Evolutionary conservation across 30 jellyfish, hydroid and myxozoan genomes (phyloP), one percentile per base, ranked within the genome.

Genomic region (Catostylus mosaicus): DNA sequence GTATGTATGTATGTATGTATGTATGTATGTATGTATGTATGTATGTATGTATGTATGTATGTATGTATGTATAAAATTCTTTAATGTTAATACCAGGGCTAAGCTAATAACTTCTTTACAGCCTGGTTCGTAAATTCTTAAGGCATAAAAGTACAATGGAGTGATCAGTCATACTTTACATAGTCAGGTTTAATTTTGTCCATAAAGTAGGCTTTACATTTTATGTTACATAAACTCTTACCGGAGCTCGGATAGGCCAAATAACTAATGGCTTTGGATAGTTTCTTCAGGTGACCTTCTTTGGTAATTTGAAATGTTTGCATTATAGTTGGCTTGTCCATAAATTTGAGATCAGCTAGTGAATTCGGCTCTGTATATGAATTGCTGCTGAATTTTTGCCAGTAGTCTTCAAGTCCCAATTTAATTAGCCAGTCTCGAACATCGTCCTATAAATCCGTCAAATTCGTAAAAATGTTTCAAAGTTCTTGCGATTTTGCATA

Each of bases 181-280:
- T n/a, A n/a, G n/a, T n/a, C n/a, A n/a, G n/a, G n/a, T n/a, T n/a
- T n/a, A n/a, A n/a, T n/a, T n/a, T n/a, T n/a, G n/a, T n/a, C n/a
- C n/a, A n/a, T n/a, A n/a, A n/a, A n/a, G n/a, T n/a, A n/a, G n/a
- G n/a, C n/a, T 20, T 8, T 3, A 52, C 6, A 27, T 3, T 14
- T 16, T n/a, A 73, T 11, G 26, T 23, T 34, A n/a, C 63, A 4
- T 6, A 5, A 18, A 50, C 20, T 3, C 95, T 19, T 32, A 93
- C 98, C 97, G 30, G 96, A 84, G 40, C 90, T 93, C 10, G 98
- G 98, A 75, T 93, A 93, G 22, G 93, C 89, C 80, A 93, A 75
- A 45, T 81, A 87, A 30, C 74, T 47, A 59, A 93, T 86, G 16
- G 97, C 98, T 33, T 88, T 86, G 20, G 80, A 75, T n/a, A 93